These are phyloP conservation scores for Apamea sordens DNA, from an alignment of 2,888 invertebrate genomes.

Conservation along the genomic window DNA sequence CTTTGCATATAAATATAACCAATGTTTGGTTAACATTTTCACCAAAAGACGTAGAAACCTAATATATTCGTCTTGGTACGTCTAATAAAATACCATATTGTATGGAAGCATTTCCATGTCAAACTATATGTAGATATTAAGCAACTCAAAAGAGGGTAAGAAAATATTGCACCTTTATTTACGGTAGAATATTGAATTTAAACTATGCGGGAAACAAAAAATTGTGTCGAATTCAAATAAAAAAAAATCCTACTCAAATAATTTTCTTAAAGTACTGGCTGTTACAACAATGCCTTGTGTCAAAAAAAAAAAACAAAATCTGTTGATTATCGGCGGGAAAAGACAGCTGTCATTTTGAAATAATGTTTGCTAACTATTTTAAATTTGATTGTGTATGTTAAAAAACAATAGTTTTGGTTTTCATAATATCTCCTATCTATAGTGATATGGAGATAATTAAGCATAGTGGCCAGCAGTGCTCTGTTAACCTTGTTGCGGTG, in stretches of 20 bases:
- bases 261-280: neutral
- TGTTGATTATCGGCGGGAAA: neutral
- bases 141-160: neutral
- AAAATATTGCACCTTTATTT: neutral
- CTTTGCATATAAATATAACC: constrained; percentile 67
- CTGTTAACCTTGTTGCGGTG: constrained; percentile 60
- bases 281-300: neutral
- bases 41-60: constrained; percentile 32
- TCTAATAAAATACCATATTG: constrained; percentile 34
- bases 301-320: neutral
- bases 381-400: neutral
- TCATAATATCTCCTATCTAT: constrained; percentile 12
- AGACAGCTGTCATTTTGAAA: neutral
- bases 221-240: neutral
- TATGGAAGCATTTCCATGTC: constrained; percentile 13
- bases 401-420: neutral
- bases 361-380: neutral
- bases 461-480: constrained; percentile 33
- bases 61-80: constrained; percentile 30
- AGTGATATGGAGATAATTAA: constrained; percentile 34
- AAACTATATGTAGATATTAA: neutral
- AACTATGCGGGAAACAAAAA: neutral
- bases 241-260: neutral
- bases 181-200: neutral
- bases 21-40: constrained; percentile 56